Base-by-base conservation (phyloP, 2,797 vertebrate genomes). In the Tenualosa thibaudeaui region DNA sequence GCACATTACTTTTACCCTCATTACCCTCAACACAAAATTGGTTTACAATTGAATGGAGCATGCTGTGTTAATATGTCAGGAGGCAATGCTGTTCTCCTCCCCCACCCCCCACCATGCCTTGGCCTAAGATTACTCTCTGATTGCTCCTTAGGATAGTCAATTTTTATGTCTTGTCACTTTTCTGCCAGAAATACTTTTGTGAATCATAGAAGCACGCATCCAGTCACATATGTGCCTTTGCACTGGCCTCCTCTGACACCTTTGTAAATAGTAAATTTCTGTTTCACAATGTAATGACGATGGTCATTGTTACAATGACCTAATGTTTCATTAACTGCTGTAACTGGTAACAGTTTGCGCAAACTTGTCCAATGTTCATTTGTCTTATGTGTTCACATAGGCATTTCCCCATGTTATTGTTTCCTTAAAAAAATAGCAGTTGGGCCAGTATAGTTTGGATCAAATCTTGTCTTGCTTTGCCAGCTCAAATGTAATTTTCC, bases 181-280 rank as follows among this genome's bases (percentile, higher is more conserved):
- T 87, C 90, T 89, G 89, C 88, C 71, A 43, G 40, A 78, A 78
- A 46, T 46, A 40, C 40, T 46, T 78, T 43, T 78, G 40, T 7
- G 13, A 40, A 43, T 92, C 91, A 92, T 92, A 87, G 86, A 90
- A 87, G 90, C 92, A 84, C 91, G 84, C 92, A 89, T 91, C 88
- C 91, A 92, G 92, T 90, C 92, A 89, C 93, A 90, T 93, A 88
- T 90, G 94, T 95, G 95, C 95, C 94, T 95, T 95, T 92, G 93
- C 94, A 94, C 94, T 91, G 82, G 87, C 86, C 62, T 90, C 92
- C 92, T 91, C 89, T 92, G 90, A 90, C 91, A 89, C 89, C 89
- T 83, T 84, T 93, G 91, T 93, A 92, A 89, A 92, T 90, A 92
- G 0, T n/a, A n/a, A n/a, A n/a, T 24, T 65, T 49, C 19, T 60